Conservation (phyloP, 2,113 vertebrate species). For the Callipepla californica region DNA sequence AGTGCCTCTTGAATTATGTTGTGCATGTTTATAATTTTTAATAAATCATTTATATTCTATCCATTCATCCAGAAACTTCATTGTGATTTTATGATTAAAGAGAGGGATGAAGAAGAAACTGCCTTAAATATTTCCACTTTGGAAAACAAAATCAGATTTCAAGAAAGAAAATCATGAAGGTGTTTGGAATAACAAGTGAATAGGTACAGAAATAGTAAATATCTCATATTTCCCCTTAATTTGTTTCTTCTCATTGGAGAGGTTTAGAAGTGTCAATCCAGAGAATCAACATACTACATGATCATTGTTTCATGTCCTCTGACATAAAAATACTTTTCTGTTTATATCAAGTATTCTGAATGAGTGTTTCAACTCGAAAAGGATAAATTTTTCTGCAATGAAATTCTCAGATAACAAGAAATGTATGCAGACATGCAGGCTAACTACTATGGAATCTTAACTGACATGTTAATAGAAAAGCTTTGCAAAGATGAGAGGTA, state of each 20-base stretch:
- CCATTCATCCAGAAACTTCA: background rate
- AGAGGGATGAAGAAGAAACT: background rate
- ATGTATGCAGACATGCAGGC: rapidly evolving
- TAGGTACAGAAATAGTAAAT: background rate
- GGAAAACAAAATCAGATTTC: rapidly evolving
- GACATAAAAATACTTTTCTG: background rate
- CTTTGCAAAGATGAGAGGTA: background rate
- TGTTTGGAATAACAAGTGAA: background rate
- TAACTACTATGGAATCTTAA: background rate
- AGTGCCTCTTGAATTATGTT: background rate
- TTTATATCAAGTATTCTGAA: background rate
- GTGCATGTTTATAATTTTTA: conserved; percentile 23
- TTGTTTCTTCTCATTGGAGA: background rate
- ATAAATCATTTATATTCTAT: conserved; percentile 2
- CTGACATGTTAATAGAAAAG: background rate
- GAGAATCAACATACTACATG: rapidly evolving
- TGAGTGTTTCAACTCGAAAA: background rate
- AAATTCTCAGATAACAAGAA: background rate
- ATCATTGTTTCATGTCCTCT: background rate
- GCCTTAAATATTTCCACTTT: background rate
- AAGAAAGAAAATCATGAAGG: background rate
- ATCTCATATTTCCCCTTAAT: background rate
- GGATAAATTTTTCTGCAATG: background rate
- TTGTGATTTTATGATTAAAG: background rate
- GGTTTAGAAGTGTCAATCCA: background rate